phyloP scores from a whole-genome alignment of 2,888 invertebrate genomes.

The Hirtodrosophila duncani region DNA sequence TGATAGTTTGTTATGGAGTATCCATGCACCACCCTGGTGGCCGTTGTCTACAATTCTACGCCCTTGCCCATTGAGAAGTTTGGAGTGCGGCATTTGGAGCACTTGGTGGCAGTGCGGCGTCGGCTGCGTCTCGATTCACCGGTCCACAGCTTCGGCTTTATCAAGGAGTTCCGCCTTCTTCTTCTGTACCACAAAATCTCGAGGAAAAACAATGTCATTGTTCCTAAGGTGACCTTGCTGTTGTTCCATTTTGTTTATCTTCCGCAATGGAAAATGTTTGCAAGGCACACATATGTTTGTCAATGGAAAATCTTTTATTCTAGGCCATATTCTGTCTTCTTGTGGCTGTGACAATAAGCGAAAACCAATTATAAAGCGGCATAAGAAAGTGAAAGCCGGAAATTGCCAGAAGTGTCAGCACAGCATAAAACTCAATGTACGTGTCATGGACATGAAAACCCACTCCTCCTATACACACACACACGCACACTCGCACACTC shows the following conservation, averaged over 20 bases:
- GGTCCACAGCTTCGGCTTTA: slow-evolving; percentile 24
- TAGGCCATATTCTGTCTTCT: no score
- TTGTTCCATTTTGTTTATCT: no score
- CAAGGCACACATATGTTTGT: no score
- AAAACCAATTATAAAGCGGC: slow-evolving; percentile 53
- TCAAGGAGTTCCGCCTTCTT: slow-evolving; percentile 66
- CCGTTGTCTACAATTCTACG: background rate
- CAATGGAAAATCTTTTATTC: no score
- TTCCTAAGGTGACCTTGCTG: no score
- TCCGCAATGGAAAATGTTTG: no score
- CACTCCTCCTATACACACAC: slow-evolving; percentile 2
- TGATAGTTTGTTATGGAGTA: no score
- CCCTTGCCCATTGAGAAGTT: slow-evolving; percentile 16
- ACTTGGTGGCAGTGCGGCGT: background rate
- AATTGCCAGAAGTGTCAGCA: slow-evolving; percentile 36
- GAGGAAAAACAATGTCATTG: no score
- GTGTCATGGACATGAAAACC: no score
- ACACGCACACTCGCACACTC: background rate
- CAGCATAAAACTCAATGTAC: slow-evolving; percentile 2
- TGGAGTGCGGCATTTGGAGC: slow-evolving; percentile 6
- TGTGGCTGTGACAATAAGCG: slow-evolving; percentile 45
- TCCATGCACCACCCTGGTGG: slow-evolving; percentile 26
- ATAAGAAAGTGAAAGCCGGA: slow-evolving; percentile 45
- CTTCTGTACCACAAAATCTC: no score
- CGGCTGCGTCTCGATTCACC: background rate